Evolutionary conservation across 1,140 invertebrate species (phyloP).

Genomic region (Cydia strobilella): DNA sequence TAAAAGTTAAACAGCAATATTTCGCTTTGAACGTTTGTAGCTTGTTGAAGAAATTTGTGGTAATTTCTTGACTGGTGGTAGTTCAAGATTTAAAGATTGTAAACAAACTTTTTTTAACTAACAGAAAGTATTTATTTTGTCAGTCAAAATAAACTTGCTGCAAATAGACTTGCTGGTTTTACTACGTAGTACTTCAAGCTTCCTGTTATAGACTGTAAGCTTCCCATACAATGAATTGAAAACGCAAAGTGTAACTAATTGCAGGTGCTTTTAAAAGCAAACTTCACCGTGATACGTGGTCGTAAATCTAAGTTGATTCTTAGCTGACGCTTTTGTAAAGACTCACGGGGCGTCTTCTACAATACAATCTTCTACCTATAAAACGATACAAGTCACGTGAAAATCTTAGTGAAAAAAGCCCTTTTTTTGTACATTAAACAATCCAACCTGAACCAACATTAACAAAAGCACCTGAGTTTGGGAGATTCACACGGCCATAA

Average conservation of each 20-base stretch:
- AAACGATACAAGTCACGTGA: neutral
- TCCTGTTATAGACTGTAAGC: neutral
- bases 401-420: neutral
- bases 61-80: too few relatives aligned
- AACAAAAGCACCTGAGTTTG: slow-evolving; percentile 19
- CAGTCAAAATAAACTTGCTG: too few relatives aligned
- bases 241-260: slow-evolving; percentile 14
- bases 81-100: too few relatives aligned
- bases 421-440: neutral
- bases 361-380: neutral
- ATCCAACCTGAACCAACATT: neutral
- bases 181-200: neutral
- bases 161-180: neutral
- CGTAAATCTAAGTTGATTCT: slow-evolving; percentile 5
- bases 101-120: too few relatives aligned
- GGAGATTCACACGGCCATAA: slow-evolving; percentile 27
- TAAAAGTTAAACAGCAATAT: too few relatives aligned
- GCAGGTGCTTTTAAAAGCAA: slow-evolving; percentile 19
- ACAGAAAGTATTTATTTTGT: neutral
- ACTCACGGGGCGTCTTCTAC: neutral
- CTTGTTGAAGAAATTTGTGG: too few relatives aligned
- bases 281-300: slow-evolving; percentile 25
- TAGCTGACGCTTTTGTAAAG: slow-evolving; percentile 1
- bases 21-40: too few relatives aligned
- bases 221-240: slow-evolving; percentile 4